These are phyloP conservation scores for Caretta caretta DNA, from an alignment of 2,113 vertebrate species.

Conservation along the genomic window DNA sequence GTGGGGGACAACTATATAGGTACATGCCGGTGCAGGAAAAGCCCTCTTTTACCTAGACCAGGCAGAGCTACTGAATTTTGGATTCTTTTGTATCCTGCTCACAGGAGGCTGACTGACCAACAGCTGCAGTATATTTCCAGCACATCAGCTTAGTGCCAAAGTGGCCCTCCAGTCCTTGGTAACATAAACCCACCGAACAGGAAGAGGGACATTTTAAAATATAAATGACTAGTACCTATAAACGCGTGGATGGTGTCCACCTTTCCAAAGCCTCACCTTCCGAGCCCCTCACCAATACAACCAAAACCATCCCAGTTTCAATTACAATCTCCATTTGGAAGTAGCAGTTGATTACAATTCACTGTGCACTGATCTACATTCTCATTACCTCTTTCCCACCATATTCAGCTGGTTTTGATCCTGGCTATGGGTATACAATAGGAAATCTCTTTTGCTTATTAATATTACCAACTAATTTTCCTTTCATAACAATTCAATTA, in stretches of 20 bases:
- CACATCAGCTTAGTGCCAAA: neutral
- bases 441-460: neutral
- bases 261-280: neutral
- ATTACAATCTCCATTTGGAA: neutral
- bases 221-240: neutral
- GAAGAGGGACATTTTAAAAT: neutral
- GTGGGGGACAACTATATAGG: neutral
- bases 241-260: neutral
- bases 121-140: neutral
- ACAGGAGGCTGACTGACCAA: neutral
- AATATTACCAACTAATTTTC: neutral
- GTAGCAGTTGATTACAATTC: neutral
- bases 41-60: neutral
- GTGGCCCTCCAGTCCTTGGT: neutral
- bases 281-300: neutral
- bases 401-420: neutral
- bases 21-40: neutral
- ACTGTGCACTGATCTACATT: fast-evolving
- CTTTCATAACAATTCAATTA: neutral
- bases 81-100: neutral
- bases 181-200: neutral
- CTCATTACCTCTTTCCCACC: neutral
- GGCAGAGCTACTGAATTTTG: neutral
- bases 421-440: neutral
- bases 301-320: neutral